phyloP scores from a whole-genome alignment of 30 jellyfish, hydroid and myxozoan genomes.

The Aurelia coerulea region DNA sequence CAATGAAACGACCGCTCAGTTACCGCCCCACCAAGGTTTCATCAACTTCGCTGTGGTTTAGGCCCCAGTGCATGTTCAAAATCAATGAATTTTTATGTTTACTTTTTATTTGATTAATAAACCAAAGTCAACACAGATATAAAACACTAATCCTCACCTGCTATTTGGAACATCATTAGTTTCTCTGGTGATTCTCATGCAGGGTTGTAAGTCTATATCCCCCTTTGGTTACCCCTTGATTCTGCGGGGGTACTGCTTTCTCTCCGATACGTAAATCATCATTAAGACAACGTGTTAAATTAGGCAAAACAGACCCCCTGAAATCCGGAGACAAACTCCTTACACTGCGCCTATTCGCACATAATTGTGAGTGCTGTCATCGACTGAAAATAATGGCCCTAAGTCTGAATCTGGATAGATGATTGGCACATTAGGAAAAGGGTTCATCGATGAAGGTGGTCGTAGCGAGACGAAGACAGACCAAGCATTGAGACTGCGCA shows the following conservation, averaged over 20 bases:
- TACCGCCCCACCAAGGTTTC: too few relatives aligned
- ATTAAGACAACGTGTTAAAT: too few relatives aligned
- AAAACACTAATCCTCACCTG: constrained; percentile 15
- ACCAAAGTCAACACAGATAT: constrained; percentile 34
- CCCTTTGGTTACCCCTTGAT: too few relatives aligned
- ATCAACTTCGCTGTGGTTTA: too few relatives aligned
- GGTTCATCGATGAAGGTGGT: constrained; percentile 36
- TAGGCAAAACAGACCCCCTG: too few relatives aligned
- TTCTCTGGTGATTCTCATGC: neutral
- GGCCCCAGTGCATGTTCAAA: too few relatives aligned
- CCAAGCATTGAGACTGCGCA: neutral
- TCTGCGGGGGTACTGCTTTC: too few relatives aligned
- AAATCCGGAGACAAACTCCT: too few relatives aligned
- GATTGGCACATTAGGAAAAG: neutral
- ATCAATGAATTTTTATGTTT: neutral
- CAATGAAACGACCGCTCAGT: too few relatives aligned
- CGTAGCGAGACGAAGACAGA: neutral
- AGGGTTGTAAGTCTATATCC: too few relatives aligned
- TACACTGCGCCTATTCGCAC: constrained; percentile 57
- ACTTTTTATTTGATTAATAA: neutral
- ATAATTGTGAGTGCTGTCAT: constrained; percentile 52
- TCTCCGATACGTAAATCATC: too few relatives aligned
- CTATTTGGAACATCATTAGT: constrained; percentile 25
- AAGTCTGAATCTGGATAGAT: constrained; percentile 7
- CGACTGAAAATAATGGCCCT: constrained; percentile 38